These are phyloP conservation scores for Stenotaenia linearis DNA, from an alignment of 2,888 invertebrate genomes.

Conservation along the genomic window DNA sequence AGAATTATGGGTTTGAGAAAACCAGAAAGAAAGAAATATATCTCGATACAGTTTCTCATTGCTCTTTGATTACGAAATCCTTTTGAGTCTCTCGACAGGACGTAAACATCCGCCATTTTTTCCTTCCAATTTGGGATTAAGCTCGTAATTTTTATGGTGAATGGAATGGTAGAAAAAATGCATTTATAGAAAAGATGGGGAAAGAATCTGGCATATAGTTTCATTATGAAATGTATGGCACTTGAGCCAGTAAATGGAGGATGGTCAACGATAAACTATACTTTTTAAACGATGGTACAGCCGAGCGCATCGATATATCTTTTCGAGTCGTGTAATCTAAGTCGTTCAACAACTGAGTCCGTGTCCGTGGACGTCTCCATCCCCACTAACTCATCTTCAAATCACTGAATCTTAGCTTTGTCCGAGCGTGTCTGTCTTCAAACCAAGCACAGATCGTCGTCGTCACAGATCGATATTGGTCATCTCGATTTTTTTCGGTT, in stretches of 20 bases:
- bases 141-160: not conserved
- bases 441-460: not conserved
- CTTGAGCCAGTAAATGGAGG: not conserved
- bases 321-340: conserved; percentile 21
- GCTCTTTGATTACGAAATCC: conserved; percentile 3
- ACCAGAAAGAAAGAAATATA: not conserved
- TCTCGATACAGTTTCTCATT: not conserved
- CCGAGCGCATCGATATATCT: conserved; percentile 10
- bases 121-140: not conserved
- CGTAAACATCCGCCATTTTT: conserved; percentile 1
- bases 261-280: conserved; percentile 12
- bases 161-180: not conserved
- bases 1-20: not conserved
- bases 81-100: not conserved
- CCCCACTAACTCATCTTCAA: conserved; percentile 14
- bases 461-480: not conserved
- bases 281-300: conserved; percentile 18
- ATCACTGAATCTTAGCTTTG: conserved; percentile 17
- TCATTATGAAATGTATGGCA: not conserved
- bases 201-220: not conserved
- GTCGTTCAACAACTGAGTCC: conserved; percentile 17
- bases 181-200: not conserved
- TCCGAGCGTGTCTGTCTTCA: conserved; percentile 2
- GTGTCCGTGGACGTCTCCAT: conserved; percentile 17
- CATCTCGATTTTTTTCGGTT: not conserved